A percentile compares a stretch with the other conserved stretches of the same genome.
phyloP scores from a whole-genome alignment of 2,888 invertebrate genomes.

The Idaea straminata region DNA sequence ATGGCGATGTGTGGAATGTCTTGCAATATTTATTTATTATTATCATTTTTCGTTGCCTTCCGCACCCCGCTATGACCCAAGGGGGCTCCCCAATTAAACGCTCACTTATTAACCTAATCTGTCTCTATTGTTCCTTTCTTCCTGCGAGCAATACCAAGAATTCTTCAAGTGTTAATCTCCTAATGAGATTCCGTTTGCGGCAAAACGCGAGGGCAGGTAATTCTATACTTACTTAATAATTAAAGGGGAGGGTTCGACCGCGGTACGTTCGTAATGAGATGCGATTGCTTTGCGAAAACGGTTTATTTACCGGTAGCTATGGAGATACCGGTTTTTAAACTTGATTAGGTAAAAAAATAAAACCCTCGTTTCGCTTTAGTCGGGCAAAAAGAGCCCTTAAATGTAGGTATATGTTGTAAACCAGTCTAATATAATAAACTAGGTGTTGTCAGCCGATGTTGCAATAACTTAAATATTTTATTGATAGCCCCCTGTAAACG shows the following conservation, averaged over 20 bases:
- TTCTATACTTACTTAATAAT: background rate
- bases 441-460: background rate
- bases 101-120: background rate
- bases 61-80: background rate
- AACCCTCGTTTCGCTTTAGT: too few relatives aligned
- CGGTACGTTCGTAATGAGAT: background rate
- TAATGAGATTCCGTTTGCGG: background rate
- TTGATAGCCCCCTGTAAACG: slow-evolving; percentile 13
- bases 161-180: background rate
- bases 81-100: background rate
- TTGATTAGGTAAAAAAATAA: too few relatives aligned
- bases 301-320: too few relatives aligned
- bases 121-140: background rate
- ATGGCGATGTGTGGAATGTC: too few relatives aligned
- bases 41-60: too few relatives aligned
- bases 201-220: background rate
- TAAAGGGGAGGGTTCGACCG: background rate
- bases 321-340: too few relatives aligned
- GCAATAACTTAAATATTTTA: slow-evolving; percentile 8
- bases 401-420: too few relatives aligned
- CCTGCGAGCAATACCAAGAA: background rate
- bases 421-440: background rate
- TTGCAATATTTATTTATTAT: too few relatives aligned
- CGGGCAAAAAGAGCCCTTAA: too few relatives aligned
- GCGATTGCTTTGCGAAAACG: background rate